phyloP scores from a whole-genome alignment of 2,888 invertebrate genomes.

The Temnothorax rugatulus region DNA sequence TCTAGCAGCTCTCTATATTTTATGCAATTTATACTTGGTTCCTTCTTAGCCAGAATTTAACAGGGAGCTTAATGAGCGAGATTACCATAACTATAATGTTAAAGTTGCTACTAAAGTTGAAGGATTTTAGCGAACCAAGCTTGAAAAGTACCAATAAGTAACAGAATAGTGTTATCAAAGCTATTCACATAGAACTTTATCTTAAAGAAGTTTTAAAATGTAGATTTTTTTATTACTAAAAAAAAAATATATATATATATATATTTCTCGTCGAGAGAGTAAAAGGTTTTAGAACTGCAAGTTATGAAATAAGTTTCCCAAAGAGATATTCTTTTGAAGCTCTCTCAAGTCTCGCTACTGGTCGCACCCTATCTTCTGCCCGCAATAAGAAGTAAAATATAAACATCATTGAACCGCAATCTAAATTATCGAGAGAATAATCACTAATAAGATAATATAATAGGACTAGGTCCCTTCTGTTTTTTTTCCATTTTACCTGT shows the following conservation, averaged over 20 bases:
- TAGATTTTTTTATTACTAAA: conserved; percentile 31
- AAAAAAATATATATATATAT: not conserved
- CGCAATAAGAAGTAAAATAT: conserved; percentile 30
- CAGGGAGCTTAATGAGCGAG: conserved; percentile 33
- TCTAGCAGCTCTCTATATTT: conserved; percentile 21
- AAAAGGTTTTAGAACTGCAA: conserved; percentile 16
- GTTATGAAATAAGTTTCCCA: conserved; percentile 27
- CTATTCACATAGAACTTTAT: conserved; percentile 33
- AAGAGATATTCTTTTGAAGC: not conserved
- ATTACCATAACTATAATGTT: conserved; percentile 45
- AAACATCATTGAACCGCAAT: not conserved
- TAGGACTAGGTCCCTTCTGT: not conserved
- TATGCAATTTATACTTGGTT: conserved; percentile 44
- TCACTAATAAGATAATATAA: not conserved
- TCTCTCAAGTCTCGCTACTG: not conserved
- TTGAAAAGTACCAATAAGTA: conserved; percentile 46
- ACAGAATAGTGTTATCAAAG: conserved; percentile 40
- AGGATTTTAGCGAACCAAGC: conserved; percentile 40
- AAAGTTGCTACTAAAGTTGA: conserved; percentile 41
- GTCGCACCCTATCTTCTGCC: not conserved
- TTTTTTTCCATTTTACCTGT: not conserved
- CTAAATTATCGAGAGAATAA: not conserved
- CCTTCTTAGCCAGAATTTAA: conserved; percentile 42
- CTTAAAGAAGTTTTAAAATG: conserved; percentile 31
- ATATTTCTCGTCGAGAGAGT: not conserved